These are phyloP conservation scores for Condylura cristata DNA, from an alignment of 2,113 vertebrate genomes.

Conservation along the genomic window DNA sequence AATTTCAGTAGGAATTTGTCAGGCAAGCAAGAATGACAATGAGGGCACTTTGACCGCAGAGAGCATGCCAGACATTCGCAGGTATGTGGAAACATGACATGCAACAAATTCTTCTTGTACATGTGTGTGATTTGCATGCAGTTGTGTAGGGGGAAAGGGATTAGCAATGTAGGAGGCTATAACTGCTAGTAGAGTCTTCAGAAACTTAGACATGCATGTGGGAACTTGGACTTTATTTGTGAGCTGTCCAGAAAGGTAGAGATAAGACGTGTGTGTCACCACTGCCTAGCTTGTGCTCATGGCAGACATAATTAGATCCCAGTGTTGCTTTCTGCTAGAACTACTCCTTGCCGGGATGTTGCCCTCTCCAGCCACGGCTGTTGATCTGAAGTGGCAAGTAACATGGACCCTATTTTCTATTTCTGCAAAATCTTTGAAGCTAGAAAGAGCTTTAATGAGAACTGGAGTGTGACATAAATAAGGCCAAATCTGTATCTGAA, in stretches of 20 bases:
- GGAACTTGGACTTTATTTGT: background rate
- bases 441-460: background rate
- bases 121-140: too few species aligned
- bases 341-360: background rate
- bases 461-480: background rate
- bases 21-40: background rate
- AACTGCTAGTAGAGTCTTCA: background rate
- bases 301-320: background rate
- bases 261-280: fast-evolving
- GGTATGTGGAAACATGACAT: fast-evolving
- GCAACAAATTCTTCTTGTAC: background rate
- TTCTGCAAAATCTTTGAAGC: too few species aligned
- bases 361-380: background rate
- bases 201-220: too few species aligned
- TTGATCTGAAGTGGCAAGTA: background rate
- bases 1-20: background rate
- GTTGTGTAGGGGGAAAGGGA: background rate
- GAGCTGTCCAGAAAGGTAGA: background rate
- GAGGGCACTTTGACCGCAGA: background rate
- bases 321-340: background rate
- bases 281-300: fast-evolving
- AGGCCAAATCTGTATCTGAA: background rate
- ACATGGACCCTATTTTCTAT: background rate
- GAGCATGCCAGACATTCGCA: background rate
- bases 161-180: too few species aligned